Percentiles rank a stretch among this genome's conserved stretches.
These are phyloP conservation scores for Palloptera scutellata DNA, from an alignment of 2,888 invertebrate species.

Conservation along the genomic window DNA sequence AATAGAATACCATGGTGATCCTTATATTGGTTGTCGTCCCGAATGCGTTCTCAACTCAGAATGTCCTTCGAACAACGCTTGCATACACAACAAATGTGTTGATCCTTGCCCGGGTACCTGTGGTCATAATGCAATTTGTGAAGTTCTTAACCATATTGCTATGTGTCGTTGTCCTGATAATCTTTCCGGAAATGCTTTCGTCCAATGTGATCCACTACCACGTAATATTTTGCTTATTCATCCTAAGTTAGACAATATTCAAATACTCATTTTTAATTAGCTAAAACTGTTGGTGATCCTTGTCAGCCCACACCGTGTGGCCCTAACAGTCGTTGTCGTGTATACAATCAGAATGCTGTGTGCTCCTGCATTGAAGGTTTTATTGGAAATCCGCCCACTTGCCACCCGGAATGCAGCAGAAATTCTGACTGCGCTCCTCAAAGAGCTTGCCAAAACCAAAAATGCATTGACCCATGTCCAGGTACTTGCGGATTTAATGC, in stretches of 20 bases:
- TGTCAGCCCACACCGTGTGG: conserved; percentile 80
- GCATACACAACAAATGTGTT: conserved; percentile 75
- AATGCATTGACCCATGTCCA: conserved; percentile 81
- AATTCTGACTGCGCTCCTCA: conserved; percentile 79
- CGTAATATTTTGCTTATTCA: conserved; percentile 37
- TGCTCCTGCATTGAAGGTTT: conserved; percentile 79
- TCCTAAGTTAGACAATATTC: not conserved
- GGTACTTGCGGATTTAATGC: conserved; percentile 80
- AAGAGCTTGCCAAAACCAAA: conserved; percentile 80
- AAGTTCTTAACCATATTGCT: conserved; percentile 79
- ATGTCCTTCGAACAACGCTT: conserved; percentile 75
- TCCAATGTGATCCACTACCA: conserved; percentile 65
- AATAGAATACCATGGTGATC: conserved; percentile 76
- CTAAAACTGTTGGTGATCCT: conserved; percentile 67
- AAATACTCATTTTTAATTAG: conserved; percentile 19
- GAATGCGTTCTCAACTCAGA: conserved; percentile 81
- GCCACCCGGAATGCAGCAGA: conserved; percentile 79
- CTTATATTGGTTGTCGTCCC: conserved; percentile 79
- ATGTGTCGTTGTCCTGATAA: conserved; percentile 77
- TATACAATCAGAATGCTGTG: conserved; percentile 68
- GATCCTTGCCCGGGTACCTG: conserved; percentile 84
- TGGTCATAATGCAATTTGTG: conserved; percentile 78
- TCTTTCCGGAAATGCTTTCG: conserved; percentile 78
- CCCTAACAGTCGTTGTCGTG: conserved; percentile 76
- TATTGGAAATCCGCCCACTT: conserved; percentile 79